phyloP scores from a whole-genome alignment of 2,113 vertebrate genomes.

The Sminthopsis crassicaudata region DNA sequence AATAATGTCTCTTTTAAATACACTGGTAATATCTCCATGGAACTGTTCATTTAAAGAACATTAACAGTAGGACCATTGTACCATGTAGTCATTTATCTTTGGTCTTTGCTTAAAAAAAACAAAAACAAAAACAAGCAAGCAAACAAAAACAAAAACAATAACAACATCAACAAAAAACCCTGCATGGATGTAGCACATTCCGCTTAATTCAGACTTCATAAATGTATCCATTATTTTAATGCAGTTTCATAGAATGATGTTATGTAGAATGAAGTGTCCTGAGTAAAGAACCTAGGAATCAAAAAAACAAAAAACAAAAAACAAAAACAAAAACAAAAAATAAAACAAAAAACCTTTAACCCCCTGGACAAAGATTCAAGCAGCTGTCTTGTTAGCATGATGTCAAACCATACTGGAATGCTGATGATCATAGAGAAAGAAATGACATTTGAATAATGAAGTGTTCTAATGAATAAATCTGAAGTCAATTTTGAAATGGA shows the following conservation, averaged over 20 bases:
- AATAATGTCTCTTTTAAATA: background rate
- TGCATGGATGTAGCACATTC: background rate
- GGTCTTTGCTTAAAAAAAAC: background rate
- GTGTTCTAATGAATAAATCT: conserved; percentile 4
- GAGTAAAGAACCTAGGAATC: background rate
- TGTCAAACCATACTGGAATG: background rate
- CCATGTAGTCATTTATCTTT: background rate
- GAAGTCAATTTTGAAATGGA: conserved; percentile 47
- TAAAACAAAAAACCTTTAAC: background rate
- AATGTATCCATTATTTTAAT: conserved; percentile 3
- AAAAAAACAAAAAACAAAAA: background rate
- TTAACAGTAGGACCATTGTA: background rate
- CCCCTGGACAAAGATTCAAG: background rate
- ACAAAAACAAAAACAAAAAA: too few species aligned
- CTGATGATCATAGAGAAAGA: background rate
- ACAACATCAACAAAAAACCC: too few species aligned
- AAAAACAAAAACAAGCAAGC: too few species aligned
- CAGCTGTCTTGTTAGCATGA: background rate
- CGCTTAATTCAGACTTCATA: background rate
- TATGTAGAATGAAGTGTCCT: background rate
- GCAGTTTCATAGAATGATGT: background rate
- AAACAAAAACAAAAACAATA: too few species aligned
- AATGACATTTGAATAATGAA: background rate
- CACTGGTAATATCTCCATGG: background rate
- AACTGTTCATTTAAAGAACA: background rate